phyloP scores from a whole-genome alignment of 2,113 vertebrate genomes.

The Accipiter cooperii region DNA sequence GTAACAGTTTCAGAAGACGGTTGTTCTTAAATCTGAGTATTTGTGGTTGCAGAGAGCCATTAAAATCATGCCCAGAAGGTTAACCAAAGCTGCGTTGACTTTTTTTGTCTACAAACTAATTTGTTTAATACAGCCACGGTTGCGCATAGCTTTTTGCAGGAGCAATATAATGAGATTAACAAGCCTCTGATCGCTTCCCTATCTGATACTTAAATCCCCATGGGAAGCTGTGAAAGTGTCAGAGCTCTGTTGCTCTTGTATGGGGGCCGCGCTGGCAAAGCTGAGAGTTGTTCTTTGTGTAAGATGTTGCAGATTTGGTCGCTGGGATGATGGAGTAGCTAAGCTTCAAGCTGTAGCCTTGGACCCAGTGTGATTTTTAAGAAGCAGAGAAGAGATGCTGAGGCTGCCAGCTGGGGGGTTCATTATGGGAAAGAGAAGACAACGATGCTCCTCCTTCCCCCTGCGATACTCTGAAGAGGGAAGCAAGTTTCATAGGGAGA shows the following conservation, averaged over 20 bases:
- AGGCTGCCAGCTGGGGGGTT: neutral
- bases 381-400: neutral
- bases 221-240: neutral
- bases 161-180: neutral
- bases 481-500: neutral
- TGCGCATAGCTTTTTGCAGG: neutral
- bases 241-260: neutral
- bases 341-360: neutral
- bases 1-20: neutral
- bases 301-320: neutral
- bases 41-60: neutral
- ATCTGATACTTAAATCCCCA: neutral
- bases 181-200: neutral
- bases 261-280: neutral
- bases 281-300: neutral
- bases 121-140: neutral
- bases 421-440: neutral
- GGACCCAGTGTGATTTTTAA: neutral
- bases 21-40: neutral
- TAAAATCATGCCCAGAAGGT: neutral
- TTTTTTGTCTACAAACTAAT: neutral
- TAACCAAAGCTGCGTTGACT: neutral
- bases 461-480: neutral
- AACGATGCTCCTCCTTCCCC: neutral
- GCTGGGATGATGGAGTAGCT: neutral